Conservation (phyloP, 2,888 invertebrate species). For the Cantharis nigra region DNA sequence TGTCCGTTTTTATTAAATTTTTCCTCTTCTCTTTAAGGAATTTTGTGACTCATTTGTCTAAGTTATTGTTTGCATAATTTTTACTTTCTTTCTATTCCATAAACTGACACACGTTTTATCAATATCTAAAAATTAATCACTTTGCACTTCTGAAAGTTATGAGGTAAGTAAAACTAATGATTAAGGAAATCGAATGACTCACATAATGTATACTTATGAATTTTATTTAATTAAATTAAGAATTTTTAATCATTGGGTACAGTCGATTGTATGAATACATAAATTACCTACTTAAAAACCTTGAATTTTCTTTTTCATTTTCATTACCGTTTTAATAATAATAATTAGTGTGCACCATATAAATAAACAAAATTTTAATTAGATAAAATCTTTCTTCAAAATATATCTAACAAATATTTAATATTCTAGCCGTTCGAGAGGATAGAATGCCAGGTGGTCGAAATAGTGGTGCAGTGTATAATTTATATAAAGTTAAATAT, state of each 20-base stretch:
- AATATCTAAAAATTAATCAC: background rate
- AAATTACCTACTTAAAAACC: background rate
- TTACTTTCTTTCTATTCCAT: background rate
- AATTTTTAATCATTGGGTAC: background rate
- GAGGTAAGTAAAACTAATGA: background rate
- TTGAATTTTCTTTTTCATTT: background rate
- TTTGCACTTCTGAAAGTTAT: background rate
- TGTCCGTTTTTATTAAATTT: background rate
- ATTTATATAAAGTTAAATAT: constrained; percentile 98
- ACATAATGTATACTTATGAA: background rate
- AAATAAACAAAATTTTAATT: background rate
- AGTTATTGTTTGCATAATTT: background rate
- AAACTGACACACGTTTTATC: background rate
- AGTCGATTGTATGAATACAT: background rate
- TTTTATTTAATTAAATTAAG: background rate
- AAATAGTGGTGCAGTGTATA: constrained; percentile 98
- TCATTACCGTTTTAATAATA: background rate
- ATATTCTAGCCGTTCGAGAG: constrained; percentile 86
- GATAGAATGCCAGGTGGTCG: constrained; percentile 99
- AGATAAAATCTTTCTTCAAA: no score
- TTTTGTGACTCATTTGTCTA: background rate
- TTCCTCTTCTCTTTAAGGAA: background rate
- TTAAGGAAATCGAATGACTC: background rate
- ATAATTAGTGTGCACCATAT: background rate
- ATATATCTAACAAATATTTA: background rate